Evolutionary conservation across 2,113 vertebrate genomes (phyloP).

Genomic region (Solea senegalensis): DNA sequence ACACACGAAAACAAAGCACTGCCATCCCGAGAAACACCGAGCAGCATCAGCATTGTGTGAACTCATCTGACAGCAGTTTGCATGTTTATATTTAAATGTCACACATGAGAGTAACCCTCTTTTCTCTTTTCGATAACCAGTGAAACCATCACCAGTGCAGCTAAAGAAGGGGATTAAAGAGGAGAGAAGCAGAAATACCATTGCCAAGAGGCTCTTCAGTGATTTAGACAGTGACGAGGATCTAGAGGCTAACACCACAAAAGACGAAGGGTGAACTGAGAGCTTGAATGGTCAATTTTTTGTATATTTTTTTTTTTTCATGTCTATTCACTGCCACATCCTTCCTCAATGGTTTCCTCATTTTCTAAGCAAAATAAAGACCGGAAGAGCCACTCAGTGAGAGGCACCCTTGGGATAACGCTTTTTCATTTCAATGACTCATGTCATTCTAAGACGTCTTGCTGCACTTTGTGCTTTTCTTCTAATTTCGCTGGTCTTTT

Average conservation of each 20-base stretch:
- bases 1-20: too few relatives aligned
- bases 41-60: too few relatives aligned
- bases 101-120: background rate
- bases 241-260: conserved; percentile 89
- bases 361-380: conserved; percentile 39
- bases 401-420: conserved; percentile 23
- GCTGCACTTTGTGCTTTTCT: conserved; percentile 50
- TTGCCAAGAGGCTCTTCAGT: conserved; percentile 90
- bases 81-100: too few relatives aligned
- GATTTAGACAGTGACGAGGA: conserved; percentile 92
- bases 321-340: conserved; percentile 29
- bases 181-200: conserved; percentile 86
- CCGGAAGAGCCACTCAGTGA: conserved; percentile 24
- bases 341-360: conserved; percentile 38
- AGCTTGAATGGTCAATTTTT: conserved; percentile 9
- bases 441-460: conserved; percentile 32
- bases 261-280: conserved; percentile 75
- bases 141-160: conserved; percentile 89
- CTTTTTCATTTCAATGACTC: conserved; percentile 31
- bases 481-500: conserved; percentile 42
- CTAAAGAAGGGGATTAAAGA: conserved; percentile 86
- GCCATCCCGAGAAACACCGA: too few relatives aligned
- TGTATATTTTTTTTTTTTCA: conserved; percentile 40
- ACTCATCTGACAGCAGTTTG: too few relatives aligned
- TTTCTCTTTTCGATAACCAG: conserved; percentile 70